Evolutionary conservation across 92 coral and sea anemone species (phyloP).

Genomic region (Phenganax stokvisi): DNA sequence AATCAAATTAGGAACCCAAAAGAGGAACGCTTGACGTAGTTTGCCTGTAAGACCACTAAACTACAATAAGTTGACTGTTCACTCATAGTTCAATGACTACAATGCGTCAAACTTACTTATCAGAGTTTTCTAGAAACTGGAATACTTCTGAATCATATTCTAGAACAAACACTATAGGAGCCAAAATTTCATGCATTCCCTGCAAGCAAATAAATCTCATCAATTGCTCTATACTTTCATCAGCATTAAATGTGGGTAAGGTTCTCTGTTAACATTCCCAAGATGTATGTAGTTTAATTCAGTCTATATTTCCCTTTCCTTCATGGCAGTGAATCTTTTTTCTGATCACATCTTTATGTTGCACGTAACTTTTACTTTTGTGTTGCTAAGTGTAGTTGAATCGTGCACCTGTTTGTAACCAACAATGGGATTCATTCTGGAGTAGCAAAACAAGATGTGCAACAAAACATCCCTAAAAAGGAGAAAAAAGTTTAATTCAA

Average conservation of each 20-base stretch:
- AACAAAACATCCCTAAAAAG: constrained; percentile 75
- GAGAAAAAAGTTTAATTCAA: neutral
- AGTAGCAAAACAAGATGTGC: constrained; percentile 77
- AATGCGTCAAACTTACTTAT: constrained; percentile 56
- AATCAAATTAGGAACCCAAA: neutral
- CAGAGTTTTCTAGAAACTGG: constrained; percentile 58
- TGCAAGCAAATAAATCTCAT: constrained; percentile 11
- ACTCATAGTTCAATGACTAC: neutral
- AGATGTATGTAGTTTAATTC: no score
- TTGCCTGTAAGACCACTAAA: neutral
- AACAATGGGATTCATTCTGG: constrained; percentile 66
- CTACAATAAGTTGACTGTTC: neutral
- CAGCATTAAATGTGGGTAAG: neutral
- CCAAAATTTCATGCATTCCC: constrained; percentile 99
- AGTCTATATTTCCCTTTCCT: no score
- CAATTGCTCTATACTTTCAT: neutral
- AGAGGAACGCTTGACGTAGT: neutral
- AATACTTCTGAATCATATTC: constrained; percentile 65
- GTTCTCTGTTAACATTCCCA: no score
- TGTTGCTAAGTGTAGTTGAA: neutral
- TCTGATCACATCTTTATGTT: no score
- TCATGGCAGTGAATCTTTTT: no score
- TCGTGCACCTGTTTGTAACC: constrained; percentile 82
- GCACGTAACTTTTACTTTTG: neutral
- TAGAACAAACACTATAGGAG: constrained; percentile 81